Percentiles rank a stretch among this genome's conserved stretches.
Evolutionary conservation across 2,888 invertebrate genomes (phyloP).

Genomic region (Luperina nickerlii): DNA sequence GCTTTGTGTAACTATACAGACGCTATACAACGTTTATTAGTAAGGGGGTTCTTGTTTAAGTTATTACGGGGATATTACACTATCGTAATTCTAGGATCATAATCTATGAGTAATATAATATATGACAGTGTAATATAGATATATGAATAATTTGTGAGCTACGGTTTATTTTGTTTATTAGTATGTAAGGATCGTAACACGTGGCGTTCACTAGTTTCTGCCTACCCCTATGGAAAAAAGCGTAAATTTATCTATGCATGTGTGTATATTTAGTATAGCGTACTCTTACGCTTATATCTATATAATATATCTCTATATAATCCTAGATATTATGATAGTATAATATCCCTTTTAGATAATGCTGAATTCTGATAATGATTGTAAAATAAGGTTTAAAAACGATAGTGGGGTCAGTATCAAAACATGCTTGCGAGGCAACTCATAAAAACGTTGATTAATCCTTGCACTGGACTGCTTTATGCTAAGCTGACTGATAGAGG

Average conservation of each 20-base stretch:
- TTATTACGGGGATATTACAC: neutral
- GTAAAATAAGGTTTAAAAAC: neutral
- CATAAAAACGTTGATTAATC: neutral
- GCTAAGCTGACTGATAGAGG: neutral
- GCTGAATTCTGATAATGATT: neutral
- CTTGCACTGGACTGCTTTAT: neutral
- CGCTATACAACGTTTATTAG: too few relatives aligned
- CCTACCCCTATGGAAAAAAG: neutral
- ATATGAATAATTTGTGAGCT: too few relatives aligned
- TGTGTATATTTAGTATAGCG: neutral
- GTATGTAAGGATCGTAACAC: neutral
- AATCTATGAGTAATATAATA: too few relatives aligned
- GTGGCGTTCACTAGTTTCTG: neutral
- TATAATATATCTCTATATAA: too few relatives aligned
- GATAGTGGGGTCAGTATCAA: neutral
- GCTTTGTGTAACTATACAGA: too few relatives aligned
- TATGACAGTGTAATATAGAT: too few relatives aligned
- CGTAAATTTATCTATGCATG: neutral
- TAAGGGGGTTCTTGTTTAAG: neutral
- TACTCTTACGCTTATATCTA: too few relatives aligned
- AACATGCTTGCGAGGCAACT: neutral
- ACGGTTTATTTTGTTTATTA: too few relatives aligned
- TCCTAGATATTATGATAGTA: neutral
- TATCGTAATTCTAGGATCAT: neutral
- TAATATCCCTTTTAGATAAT: neutral